These are phyloP conservation scores for Lepidurus couesii DNA, from an alignment of 1,140 invertebrate species.

Conservation along the genomic window DNA sequence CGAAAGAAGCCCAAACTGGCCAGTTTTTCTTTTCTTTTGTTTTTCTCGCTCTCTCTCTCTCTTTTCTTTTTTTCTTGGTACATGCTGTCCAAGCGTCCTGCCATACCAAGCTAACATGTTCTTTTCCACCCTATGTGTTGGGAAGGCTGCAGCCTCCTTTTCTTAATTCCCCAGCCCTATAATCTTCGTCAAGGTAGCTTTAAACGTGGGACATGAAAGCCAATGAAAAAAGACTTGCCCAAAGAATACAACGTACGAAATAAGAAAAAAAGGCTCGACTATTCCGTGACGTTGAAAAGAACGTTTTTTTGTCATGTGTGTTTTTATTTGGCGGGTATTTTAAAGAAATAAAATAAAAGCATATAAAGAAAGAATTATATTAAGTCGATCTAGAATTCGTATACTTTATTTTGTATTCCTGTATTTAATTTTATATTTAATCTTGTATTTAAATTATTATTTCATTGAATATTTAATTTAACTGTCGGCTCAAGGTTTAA, in stretches of 20 bases:
- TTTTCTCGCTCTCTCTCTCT: not conserved
- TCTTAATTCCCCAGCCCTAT: slow-evolving; percentile 12
- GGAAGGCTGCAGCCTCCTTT: slow-evolving; percentile 2
- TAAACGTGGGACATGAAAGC: not conserved
- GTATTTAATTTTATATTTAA: too few species aligned
- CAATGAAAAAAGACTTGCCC: not conserved
- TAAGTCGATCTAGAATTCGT: too few species aligned
- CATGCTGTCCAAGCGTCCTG: slow-evolving; percentile 1
- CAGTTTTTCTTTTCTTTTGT: not conserved
- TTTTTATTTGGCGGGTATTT: not conserved
- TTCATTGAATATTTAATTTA: too few species aligned
- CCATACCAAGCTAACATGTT: slow-evolving; percentile 11
- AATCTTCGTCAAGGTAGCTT: slow-evolving; percentile 22
- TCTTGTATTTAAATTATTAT: too few species aligned
- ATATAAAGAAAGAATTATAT: not conserved
- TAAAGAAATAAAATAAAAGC: not conserved
- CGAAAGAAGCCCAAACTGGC: not conserved
- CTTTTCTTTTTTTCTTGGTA: too few species aligned
- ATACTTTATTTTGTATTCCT: too few species aligned
- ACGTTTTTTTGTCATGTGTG: not conserved
- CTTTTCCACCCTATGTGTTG: slow-evolving; percentile 18
- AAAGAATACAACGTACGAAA: not conserved
- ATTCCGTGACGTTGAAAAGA: not conserved
- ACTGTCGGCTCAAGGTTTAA: too few species aligned
- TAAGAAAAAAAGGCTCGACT: not conserved